Conservation (phyloP, 2,797 vertebrate genomes). For the Gymnopithys bicolor region DNA sequence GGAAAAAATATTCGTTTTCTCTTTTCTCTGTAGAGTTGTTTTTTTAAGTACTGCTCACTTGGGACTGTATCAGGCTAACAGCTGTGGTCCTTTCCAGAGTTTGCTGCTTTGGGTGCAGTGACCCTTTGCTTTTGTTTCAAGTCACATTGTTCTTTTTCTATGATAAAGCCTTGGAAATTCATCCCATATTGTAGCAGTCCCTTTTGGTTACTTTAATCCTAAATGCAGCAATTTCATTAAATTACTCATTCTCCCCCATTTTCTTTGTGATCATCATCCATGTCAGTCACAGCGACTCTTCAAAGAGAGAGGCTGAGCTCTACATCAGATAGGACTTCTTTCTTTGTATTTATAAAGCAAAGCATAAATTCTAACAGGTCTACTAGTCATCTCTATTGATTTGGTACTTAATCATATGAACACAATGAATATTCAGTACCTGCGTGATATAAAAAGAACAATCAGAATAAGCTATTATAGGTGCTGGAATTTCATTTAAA, state of each 20-base stretch:
- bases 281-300: background rate
- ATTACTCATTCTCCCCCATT: conserved; percentile 23
- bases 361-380: conserved; percentile 64
- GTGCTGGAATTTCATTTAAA: conserved; percentile 81
- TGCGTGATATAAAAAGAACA: conserved; percentile 80
- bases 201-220: conserved; percentile 35
- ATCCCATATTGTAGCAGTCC: background rate
- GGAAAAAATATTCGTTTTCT: background rate
- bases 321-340: conserved; percentile 48
- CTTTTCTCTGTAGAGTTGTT: background rate
- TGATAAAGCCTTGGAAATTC: background rate
- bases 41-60: background rate
- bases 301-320: conserved; percentile 52
- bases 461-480: conserved; percentile 81
- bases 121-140: background rate
- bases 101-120: background rate
- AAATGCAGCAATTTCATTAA: conserved; percentile 36
- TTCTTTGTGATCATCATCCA: conserved; percentile 16
- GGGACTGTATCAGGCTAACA: background rate
- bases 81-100: background rate
- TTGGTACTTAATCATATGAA: conserved; percentile 76
- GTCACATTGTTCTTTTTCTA: background rate
- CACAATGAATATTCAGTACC: conserved; percentile 76
- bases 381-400: conserved; percentile 69
- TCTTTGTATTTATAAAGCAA: conserved; percentile 62